Evolutionary conservation across 1,140 invertebrate species (phyloP).

Genomic region (Tetramorium parvispinum): DNA sequence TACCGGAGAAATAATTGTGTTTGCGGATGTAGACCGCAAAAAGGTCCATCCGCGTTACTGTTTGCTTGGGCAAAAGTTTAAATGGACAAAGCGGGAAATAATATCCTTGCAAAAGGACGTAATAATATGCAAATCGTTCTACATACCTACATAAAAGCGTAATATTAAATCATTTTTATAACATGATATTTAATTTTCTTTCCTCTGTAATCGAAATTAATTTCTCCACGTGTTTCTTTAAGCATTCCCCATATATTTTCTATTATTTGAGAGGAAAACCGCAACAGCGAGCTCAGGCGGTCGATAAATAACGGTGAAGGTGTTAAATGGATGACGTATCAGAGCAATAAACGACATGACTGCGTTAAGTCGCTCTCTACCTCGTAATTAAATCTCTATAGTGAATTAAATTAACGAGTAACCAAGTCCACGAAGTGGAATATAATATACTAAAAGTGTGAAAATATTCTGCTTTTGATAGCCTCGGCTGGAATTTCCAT

Average conservation of each 20-base stretch:
- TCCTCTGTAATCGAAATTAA: neutral
- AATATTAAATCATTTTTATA: neutral
- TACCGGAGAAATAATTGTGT: neutral
- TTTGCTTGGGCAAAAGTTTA: neutral
- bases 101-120: neutral
- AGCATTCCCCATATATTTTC: neutral
- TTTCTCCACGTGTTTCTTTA: neutral
- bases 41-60: neutral
- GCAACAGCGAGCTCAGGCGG: neutral
- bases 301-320: conserved; percentile 21
- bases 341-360: conserved; percentile 10
- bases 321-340: conserved; percentile 22
- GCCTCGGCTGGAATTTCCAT: neutral
- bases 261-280: neutral
- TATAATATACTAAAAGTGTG: conserved; percentile 10
- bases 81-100: neutral
- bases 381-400: conserved; percentile 27
- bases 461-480: neutral
- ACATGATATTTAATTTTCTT: neutral
- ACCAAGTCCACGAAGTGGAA: conserved; percentile 21
- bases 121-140: neutral
- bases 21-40: neutral
- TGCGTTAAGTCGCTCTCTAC: neutral
- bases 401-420: conserved; percentile 28
- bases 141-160: neutral